A percentile compares a stretch with the other conserved stretches of the same genome.
These are phyloP conservation scores for Neoascia interrupta DNA, from an alignment of 2,888 invertebrate genomes.

Conservation along the genomic window DNA sequence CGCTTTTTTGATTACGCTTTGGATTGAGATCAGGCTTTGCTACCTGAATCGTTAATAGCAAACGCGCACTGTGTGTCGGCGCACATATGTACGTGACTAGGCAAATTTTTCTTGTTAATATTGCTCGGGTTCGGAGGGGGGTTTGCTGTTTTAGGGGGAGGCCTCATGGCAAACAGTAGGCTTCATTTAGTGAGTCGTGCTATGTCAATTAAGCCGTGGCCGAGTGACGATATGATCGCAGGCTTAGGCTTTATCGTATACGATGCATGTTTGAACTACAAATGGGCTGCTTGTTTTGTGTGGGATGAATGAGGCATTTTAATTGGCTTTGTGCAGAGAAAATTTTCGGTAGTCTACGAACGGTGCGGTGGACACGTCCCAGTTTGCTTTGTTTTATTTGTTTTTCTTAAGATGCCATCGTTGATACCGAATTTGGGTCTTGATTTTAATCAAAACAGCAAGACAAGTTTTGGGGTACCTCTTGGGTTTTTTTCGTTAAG, in stretches of 20 bases:
- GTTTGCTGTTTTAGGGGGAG: too few relatives aligned
- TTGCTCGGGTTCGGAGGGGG: background rate
- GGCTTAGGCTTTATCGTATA: slow-evolving; percentile 47
- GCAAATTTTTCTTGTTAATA: slow-evolving; percentile 34
- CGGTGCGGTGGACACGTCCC: slow-evolving; percentile 60
- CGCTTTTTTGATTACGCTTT: slow-evolving; percentile 67
- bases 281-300: slow-evolving; percentile 51
- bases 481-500: too few relatives aligned
- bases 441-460: slow-evolving; percentile 47
- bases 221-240: slow-evolving; percentile 51
- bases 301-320: slow-evolving; percentile 66
- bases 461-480: too few relatives aligned
- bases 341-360: slow-evolving; percentile 60
- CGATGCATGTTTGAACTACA: slow-evolving; percentile 65
- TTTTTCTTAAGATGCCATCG: slow-evolving; percentile 53
- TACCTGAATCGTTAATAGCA: slow-evolving; percentile 62
- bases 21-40: slow-evolving; percentile 66
- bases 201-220: slow-evolving; percentile 58
- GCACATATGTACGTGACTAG: slow-evolving; percentile 38
- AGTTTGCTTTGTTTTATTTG: slow-evolving; percentile 19
- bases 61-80: background rate
- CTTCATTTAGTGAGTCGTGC: slow-evolving; percentile 60
- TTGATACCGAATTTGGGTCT: slow-evolving; percentile 57
- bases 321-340: slow-evolving; percentile 59
- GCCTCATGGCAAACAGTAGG: slow-evolving; percentile 56